phyloP scores from a whole-genome alignment of 2,797 vertebrate genomes.

The Aldrovandia affinis region DNA sequence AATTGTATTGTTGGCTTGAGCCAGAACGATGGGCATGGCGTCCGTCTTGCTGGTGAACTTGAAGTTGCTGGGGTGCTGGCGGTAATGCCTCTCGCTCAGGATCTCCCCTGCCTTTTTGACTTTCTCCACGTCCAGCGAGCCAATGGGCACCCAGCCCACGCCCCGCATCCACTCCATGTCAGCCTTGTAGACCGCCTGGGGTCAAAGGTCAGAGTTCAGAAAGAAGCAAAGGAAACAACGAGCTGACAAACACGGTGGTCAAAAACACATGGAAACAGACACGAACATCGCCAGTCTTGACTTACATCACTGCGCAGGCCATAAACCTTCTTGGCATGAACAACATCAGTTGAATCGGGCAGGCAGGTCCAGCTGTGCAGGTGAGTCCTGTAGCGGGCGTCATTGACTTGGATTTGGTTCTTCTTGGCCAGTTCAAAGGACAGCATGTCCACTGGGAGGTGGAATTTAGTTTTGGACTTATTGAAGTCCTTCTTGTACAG shows the following conservation, averaged over 20 bases:
- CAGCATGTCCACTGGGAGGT: conserved; percentile 89
- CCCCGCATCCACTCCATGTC: conserved; percentile 90
- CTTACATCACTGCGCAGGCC: conserved; percentile 53
- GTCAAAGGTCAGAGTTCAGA: background rate
- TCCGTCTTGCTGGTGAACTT: conserved; percentile 81
- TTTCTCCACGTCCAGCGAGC: conserved; percentile 88
- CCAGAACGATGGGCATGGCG: conserved; percentile 82
- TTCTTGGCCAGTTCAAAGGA: conserved; percentile 85
- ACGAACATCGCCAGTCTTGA: background rate
- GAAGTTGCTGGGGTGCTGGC: conserved; percentile 83
- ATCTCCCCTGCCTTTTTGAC: conserved; percentile 86
- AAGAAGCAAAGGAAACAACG: background rate
- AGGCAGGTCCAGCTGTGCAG: conserved; percentile 84
- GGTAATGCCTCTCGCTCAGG: conserved; percentile 85
- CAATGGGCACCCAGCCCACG: conserved; percentile 87
- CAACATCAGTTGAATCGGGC: conserved; percentile 81
- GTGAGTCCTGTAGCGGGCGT: conserved; percentile 73
- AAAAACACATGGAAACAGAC: background rate
- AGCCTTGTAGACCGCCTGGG: conserved; percentile 86
- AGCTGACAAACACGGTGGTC: too few relatives aligned
- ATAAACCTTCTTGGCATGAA: conserved; percentile 77
- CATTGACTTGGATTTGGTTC: conserved; percentile 81
- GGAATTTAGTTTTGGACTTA: conserved; percentile 87
- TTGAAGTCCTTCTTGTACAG: conserved; percentile 92
- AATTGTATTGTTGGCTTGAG: conserved; percentile 81